Evolutionary conservation across 2,888 invertebrate species (phyloP), one percentile per base, ranked within the genome.

Genomic region (Agrochola litura): DNA sequence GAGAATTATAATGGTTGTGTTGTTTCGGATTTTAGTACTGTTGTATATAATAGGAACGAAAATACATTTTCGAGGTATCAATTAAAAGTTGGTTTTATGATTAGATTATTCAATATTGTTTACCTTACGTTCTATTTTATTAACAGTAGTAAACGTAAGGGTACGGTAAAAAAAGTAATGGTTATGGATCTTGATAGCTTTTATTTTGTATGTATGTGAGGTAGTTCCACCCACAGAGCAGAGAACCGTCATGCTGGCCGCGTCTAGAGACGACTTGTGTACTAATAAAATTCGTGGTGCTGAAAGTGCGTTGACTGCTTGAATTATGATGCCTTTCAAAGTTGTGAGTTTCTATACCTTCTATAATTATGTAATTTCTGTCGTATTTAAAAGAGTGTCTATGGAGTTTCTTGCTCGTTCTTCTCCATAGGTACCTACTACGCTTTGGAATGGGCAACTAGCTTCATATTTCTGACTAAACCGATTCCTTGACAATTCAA

Each of bases 1-100:
- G 37, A 37, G 68, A 73, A 67, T 68, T 65, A 71, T 70, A 60
- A 69, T 25, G 69, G 16, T 30, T 56, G 8, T 37, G 37, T 60
- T 61, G 70, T 76, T 73, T 67, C 37, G 16, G 14, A 25, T 56
- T 30, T 79, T 22, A 64, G 19, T n/a, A 30, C 2, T 60, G 16
- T 37, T 37, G 1, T 19, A 16, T 30, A 12, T 73, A 41, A 16
- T 22, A 16, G 5, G 6, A 25, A 25, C 1, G 0, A 25, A 58
- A 37, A 43, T 16, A 41, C 0, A 3, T 25, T 22, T 54, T 43
- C 0, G 16, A 16, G 10, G 41, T 10, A 8, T 52, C 49, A 61
- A 30, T 61, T 9, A 43, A 30, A 52, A 30, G 2, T 9, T 43
- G 6, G n/a, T 5, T 74, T 56, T 54, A 30, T 43, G 22, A 56